Conservation (phyloP, 2,888 invertebrate species). For the Hecatera dysodea region DNA sequence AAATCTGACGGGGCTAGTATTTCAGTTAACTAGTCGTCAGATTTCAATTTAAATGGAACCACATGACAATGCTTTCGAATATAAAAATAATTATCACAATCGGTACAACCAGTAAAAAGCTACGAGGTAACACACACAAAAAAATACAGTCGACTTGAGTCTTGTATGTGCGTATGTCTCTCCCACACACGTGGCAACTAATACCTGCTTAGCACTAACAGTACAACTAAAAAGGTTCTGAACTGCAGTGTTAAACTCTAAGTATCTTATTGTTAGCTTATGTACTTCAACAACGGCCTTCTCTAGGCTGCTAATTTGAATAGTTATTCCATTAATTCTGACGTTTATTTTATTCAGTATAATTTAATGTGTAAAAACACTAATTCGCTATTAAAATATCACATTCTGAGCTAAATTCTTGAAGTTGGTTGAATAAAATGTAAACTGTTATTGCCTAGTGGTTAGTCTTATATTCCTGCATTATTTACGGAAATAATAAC, state of each 20-base stretch:
- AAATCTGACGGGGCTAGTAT: no score
- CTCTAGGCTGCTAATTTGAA: constrained; percentile 41
- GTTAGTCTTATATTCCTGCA: constrained; percentile 42
- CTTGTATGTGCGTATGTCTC: no score
- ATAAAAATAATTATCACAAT: no score
- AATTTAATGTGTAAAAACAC: constrained; percentile 45
- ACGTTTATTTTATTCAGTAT: constrained; percentile 32
- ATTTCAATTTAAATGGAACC: no score
- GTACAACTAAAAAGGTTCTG: neutral
- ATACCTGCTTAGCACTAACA: neutral
- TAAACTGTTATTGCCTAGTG: constrained; percentile 31
- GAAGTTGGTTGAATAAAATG: constrained; percentile 37
- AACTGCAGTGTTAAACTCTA: neutral
- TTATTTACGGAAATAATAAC: constrained; percentile 67
- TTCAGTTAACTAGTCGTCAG: no score
- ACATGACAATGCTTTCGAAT: no score
- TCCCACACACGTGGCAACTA: neutral
- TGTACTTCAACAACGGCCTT: constrained; percentile 15
- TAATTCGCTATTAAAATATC: constrained; percentile 45
- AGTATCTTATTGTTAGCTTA: constrained; percentile 1
- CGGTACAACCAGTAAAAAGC: no score
- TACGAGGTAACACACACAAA: no score
- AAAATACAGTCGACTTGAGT: no score
- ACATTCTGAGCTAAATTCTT: constrained; percentile 45
- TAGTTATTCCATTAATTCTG: constrained; percentile 33